Conservation (phyloP, 2,113 vertebrate species). For the Chloropsis cyanopogon region DNA sequence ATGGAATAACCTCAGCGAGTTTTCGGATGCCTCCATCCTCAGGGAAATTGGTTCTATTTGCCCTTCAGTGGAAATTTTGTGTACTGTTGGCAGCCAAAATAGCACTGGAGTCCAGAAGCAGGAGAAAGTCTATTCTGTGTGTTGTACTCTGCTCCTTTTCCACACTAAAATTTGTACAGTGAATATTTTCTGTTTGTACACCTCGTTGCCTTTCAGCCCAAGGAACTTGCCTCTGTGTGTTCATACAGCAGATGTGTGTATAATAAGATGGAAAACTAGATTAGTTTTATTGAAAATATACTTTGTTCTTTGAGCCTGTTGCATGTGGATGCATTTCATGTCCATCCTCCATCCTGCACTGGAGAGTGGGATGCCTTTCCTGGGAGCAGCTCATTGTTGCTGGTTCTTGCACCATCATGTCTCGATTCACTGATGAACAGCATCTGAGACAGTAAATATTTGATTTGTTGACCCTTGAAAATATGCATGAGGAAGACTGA, state of each 20-base stretch:
- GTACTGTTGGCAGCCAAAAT: neutral
- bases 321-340: accelerated
- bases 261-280: neutral
- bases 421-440: neutral
- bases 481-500: neutral
- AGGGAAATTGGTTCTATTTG: constrained; percentile 42
- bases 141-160: neutral
- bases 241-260: accelerated
- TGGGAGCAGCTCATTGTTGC: neutral
- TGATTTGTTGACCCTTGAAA: neutral
- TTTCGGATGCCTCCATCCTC: constrained; percentile 20
- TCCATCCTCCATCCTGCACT: neutral
- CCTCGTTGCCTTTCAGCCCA: neutral
- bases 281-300: neutral
- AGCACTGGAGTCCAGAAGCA: neutral
- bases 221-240: neutral
- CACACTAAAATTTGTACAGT: neutral
- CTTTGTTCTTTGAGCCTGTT: neutral
- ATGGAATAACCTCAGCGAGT: neutral
- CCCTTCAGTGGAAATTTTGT: constrained; percentile 23
- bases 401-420: neutral
- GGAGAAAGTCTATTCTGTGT: neutral
- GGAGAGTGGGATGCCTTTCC: neutral
- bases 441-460: neutral
- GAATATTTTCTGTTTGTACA: neutral